Percentiles rank a stretch among this genome's conserved stretches.
Conservation (phyloP, 2,797 vertebrate genomes). For the Lacerta agilis region DNA sequence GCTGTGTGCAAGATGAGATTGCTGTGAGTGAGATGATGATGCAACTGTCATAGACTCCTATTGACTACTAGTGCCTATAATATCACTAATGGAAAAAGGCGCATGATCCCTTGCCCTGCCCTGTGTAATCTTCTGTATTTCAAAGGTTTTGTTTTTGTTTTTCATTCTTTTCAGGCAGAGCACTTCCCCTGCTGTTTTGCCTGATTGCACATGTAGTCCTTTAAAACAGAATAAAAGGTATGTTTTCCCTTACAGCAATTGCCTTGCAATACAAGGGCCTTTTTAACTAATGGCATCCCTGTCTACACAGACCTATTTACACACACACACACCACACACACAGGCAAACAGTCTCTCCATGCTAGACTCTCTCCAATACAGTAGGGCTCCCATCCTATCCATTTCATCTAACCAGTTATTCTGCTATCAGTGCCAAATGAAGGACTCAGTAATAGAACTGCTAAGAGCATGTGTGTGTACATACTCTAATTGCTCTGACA, state of each 20-base stretch:
- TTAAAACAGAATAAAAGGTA: not conserved
- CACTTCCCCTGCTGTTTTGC: not conserved
- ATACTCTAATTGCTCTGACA: not conserved
- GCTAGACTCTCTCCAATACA: not conserved
- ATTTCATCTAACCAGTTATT: not conserved
- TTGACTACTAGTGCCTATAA: not conserved
- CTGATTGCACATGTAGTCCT: not conserved
- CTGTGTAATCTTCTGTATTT: not conserved
- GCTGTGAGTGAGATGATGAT: not conserved
- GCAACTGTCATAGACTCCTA: not conserved
- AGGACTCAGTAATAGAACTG: not conserved
- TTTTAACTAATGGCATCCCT: not conserved
- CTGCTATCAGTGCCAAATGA: not conserved
- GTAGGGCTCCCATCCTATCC: not conserved
- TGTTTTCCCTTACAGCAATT: not conserved
- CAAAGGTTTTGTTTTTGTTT: not conserved
- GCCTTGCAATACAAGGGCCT: too few relatives aligned
- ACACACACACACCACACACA: not conserved
- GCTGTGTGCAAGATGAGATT: not conserved
- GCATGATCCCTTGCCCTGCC: too few relatives aligned
- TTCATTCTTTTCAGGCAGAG: not conserved
- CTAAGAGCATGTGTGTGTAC: not conserved
- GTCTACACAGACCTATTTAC: not conserved
- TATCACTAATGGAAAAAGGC: not conserved
- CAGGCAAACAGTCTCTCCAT: not conserved